Evolutionary conservation across 2,113 vertebrate species (phyloP).

Genomic region (Carollia perspicillata): DNA sequence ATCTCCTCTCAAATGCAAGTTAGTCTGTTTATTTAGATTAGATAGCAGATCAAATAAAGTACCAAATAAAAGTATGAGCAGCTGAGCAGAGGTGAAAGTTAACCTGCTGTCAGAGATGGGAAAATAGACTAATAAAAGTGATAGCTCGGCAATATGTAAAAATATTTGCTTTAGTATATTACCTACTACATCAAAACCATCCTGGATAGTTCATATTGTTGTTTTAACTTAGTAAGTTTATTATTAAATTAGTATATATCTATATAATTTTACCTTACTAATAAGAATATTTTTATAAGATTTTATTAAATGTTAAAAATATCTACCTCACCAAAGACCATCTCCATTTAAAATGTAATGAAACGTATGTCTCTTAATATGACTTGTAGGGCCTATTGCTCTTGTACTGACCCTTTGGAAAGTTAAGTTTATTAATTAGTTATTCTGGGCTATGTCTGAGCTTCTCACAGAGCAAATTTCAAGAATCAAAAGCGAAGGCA

Average conservation of each 20-base stretch:
- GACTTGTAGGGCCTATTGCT: background rate
- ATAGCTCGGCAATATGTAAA: background rate
- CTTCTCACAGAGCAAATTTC: background rate
- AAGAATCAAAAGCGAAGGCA: conserved; percentile 25
- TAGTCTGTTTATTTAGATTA: conserved; percentile 56
- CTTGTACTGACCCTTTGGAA: background rate
- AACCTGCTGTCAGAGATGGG: background rate
- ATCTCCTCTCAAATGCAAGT: conserved; percentile 42
- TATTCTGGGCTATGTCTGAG: background rate
- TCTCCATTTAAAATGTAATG: background rate
- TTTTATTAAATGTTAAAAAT: conserved; percentile 1
- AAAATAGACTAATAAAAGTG: background rate
- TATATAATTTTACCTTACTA: background rate
- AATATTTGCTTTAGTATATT: conserved; percentile 15
- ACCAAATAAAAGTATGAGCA: background rate
- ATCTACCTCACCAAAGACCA: background rate
- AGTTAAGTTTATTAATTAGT: background rate
- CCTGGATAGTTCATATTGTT: background rate
- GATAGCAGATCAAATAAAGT: conserved; percentile 21
- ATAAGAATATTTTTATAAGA: background rate
- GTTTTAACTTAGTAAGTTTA: background rate
- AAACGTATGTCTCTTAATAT: background rate
- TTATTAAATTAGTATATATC: conserved; percentile 7
- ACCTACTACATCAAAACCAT: background rate
- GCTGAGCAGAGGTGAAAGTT: background rate